phyloP scores from a whole-genome alignment of 2,113 vertebrate genomes.

The Dasyurus viverrinus region DNA sequence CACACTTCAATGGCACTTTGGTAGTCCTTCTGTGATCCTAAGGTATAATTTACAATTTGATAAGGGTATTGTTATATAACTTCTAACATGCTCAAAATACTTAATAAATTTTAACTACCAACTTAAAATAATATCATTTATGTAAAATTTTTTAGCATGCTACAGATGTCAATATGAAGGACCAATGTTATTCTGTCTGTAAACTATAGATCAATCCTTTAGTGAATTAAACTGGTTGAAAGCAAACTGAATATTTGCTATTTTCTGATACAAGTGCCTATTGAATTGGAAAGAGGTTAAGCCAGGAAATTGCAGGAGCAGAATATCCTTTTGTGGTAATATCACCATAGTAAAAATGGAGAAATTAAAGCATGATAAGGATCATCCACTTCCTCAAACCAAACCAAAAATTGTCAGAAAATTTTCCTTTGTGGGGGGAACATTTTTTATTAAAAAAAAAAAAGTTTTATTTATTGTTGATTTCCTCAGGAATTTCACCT shows the following conservation, averaged over 20 bases:
- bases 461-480: constrained; percentile 74
- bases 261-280: neutral
- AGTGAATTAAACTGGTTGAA: constrained; percentile 8
- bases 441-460: constrained; percentile 18
- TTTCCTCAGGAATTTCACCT: constrained; percentile 60
- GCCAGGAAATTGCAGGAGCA: constrained; percentile 60
- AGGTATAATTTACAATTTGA: neutral
- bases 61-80: neutral
- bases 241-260: neutral
- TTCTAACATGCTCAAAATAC: neutral
- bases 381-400: constrained; percentile 63
- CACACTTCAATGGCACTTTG: neutral
- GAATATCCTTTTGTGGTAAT: constrained; percentile 59
- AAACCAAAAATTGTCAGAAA: constrained; percentile 26
- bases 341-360: constrained; percentile 1
- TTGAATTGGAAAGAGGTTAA: neutral
- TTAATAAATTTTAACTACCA: neutral
- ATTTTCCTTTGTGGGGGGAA: constrained; percentile 23
- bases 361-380: constrained; percentile 65
- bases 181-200: constrained; percentile 10
- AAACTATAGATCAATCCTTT: neutral
- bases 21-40: neutral
- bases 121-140: neutral
- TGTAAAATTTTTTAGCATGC: neutral
- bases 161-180: neutral